Conservation (phyloP, 1,140 invertebrate genomes). For the Drosophila tsacasi region DNA sequence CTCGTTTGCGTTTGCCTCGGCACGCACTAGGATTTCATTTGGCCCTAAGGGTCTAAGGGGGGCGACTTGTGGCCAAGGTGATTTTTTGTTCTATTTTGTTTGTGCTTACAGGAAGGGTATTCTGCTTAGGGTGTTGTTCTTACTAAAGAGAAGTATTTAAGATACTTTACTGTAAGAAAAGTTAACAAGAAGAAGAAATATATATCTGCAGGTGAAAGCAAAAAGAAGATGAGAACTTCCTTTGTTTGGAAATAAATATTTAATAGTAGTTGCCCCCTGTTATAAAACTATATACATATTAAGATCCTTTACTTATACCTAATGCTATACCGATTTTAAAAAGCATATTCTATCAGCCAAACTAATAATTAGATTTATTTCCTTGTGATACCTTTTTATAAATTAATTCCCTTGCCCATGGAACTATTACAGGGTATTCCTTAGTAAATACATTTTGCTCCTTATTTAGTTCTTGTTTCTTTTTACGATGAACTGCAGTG, state of each 20-base stretch:
- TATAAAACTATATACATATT: not conserved
- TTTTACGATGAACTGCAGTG: conserved; percentile 8
- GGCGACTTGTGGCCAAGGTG: conserved; percentile 24
- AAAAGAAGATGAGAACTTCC: not conserved
- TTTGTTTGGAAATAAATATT: not conserved
- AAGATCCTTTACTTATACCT: not conserved
- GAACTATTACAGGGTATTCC: not conserved
- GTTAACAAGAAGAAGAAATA: not conserved
- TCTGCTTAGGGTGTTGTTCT: no score
- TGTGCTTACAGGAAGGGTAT: not conserved
- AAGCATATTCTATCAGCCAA: no score
- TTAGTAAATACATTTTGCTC: not conserved
- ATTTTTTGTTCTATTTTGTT: conserved; percentile 9
- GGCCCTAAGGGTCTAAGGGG: not conserved
- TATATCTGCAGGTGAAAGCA: not conserved
- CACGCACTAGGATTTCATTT: conserved; percentile 67
- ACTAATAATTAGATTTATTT: no score
- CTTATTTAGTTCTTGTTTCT: not conserved
- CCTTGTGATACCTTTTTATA: not conserved
- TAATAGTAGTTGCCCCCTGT: not conserved
- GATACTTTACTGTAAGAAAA: not conserved
- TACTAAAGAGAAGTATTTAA: not conserved
- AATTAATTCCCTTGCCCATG: not conserved
- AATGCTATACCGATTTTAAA: no score
- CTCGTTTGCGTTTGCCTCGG: conserved; percentile 34